Conservation (phyloP, 2,797 vertebrate genomes). For the Hylomyscus alleni region DNA sequence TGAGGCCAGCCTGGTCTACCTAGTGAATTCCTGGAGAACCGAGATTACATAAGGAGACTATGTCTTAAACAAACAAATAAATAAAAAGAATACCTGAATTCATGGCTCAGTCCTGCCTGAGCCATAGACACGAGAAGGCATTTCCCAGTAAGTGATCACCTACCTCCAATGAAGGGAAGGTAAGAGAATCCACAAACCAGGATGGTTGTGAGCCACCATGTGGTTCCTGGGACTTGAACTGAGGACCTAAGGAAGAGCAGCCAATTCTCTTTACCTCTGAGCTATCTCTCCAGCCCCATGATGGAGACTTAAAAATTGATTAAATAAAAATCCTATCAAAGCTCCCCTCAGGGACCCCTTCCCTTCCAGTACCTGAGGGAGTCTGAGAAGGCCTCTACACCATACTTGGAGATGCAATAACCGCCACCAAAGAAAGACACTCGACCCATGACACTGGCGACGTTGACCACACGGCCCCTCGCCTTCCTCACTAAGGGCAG, state of each 20-base stretch:
- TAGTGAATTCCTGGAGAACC: not conserved
- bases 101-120: not conserved
- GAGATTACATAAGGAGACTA: not conserved
- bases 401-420: conserved; percentile 84
- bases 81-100: not conserved
- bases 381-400: conserved; percentile 84
- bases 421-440: conserved; percentile 40
- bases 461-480: conserved; percentile 81
- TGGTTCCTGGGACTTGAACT: not conserved
- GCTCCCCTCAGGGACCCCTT: not conserved
- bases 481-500: conserved; percentile 81
- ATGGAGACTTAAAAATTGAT: not conserved
- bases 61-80: not conserved
- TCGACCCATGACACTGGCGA: conserved; percentile 78
- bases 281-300: not conserved
- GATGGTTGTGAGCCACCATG: not conserved
- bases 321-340: not conserved
- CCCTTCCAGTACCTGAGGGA: conserved; percentile 82
- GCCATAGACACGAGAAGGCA: not conserved
- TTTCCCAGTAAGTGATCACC: not conserved
- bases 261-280: not conserved
- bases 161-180: not conserved
- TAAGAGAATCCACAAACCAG: too few relatives aligned
- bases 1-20: not conserved
- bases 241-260: not conserved